Percentiles rank a stretch among this genome's conserved stretches.
phyloP scores from a whole-genome alignment of 2,113 vertebrate species.

The Acrocephalus kingi region DNA sequence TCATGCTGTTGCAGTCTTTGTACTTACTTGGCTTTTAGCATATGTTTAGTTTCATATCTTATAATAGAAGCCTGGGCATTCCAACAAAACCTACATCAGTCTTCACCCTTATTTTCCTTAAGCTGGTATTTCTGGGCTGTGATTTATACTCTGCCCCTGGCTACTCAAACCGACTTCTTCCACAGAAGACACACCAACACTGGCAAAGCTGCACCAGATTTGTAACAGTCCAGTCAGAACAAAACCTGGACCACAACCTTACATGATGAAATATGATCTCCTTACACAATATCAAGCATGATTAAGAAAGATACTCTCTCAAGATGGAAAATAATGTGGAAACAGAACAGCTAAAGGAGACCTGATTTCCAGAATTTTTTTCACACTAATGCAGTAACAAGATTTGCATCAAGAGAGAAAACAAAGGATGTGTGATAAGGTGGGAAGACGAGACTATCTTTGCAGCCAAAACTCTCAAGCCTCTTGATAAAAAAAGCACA shows the following conservation, averaged over 20 bases:
- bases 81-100: background rate
- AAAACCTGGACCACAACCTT: conserved; percentile 33
- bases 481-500: background rate
- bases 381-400: background rate
- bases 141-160: background rate
- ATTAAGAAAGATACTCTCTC: conserved; percentile 1
- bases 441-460: background rate
- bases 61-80: background rate
- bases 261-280: background rate
- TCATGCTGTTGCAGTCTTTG: background rate
- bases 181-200: background rate
- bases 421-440: background rate
- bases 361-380: background rate
- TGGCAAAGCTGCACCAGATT: background rate
- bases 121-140: background rate
- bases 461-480: background rate
- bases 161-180: background rate
- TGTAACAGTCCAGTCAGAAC: conserved; percentile 28
- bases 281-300: conserved; percentile 1
- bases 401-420: background rate
- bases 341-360: background rate
- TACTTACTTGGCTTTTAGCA: background rate
- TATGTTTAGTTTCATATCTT: background rate
- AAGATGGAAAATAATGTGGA: background rate
- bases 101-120: background rate